Evolutionary conservation across 2,797 vertebrate genomes (phyloP).

Genomic region (Eurystomus glaucurus): DNA sequence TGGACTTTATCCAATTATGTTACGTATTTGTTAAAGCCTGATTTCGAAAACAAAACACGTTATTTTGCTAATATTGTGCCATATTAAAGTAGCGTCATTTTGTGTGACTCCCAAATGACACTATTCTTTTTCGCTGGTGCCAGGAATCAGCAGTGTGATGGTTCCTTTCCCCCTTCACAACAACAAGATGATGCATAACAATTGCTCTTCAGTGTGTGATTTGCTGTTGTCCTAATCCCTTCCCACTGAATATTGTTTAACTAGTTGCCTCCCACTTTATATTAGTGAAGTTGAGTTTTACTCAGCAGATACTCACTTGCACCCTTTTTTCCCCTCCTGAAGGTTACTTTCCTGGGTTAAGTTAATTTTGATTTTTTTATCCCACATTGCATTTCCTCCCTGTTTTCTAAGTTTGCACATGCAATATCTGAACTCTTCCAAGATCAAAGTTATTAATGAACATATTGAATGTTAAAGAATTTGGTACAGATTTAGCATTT

Average conservation of each 20-base stretch:
- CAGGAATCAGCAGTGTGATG: neutral
- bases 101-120: neutral
- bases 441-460: neutral
- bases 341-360: neutral
- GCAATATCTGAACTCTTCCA: neutral
- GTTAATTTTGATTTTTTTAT: neutral
- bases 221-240: neutral
- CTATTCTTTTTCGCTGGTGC: neutral
- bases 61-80: conserved; percentile 3
- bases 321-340: rapidly evolving
- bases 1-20: neutral
- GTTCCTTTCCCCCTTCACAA: neutral
- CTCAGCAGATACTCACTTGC: neutral
- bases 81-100: neutral
- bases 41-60: neutral
- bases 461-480: neutral
- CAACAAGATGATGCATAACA: neutral
- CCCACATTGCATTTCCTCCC: neutral
- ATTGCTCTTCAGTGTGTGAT: neutral
- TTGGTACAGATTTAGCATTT: neutral
- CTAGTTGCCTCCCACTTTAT: neutral
- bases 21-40: neutral
- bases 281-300: neutral
- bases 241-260: neutral
- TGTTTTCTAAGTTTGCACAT: neutral